A percentile compares a stretch with the other conserved stretches of the same genome.
Evolutionary conservation across 2,797 vertebrate genomes (phyloP).

Genomic region (Chloroceryle amazona): DNA sequence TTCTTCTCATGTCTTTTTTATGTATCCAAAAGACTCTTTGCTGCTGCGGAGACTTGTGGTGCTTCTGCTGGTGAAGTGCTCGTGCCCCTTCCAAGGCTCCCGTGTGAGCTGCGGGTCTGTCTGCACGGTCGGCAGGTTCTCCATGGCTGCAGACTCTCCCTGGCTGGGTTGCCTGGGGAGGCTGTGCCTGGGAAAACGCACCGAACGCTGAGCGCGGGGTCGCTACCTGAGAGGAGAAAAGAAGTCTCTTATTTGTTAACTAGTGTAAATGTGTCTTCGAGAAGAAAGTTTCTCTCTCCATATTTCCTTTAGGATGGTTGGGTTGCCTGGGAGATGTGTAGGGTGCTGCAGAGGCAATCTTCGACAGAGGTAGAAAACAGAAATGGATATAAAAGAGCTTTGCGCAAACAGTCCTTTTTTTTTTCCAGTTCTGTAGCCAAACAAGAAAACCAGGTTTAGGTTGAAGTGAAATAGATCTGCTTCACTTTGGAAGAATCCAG

Average conservation of each 20-base stretch:
- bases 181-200: background rate
- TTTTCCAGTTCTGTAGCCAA: background rate
- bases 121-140: background rate
- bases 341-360: background rate
- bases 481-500: background rate
- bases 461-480: background rate
- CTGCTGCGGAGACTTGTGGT: background rate
- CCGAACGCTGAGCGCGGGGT: background rate
- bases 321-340: conserved; percentile 33
- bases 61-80: background rate
- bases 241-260: background rate
- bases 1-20: background rate
- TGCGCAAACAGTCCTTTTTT: background rate
- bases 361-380: background rate
- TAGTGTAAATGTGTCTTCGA: background rate
- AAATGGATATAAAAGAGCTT: background rate
- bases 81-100: background rate
- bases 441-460: background rate
- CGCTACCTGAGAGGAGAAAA: background rate
- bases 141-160: background rate
- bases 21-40: background rate
- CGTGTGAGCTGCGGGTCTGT: background rate
- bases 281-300: background rate
- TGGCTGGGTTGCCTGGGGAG: background rate
- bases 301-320: background rate